Base-by-base conservation (phyloP, 2,888 invertebrate genomes). In the Xestia ashworthii region DNA sequence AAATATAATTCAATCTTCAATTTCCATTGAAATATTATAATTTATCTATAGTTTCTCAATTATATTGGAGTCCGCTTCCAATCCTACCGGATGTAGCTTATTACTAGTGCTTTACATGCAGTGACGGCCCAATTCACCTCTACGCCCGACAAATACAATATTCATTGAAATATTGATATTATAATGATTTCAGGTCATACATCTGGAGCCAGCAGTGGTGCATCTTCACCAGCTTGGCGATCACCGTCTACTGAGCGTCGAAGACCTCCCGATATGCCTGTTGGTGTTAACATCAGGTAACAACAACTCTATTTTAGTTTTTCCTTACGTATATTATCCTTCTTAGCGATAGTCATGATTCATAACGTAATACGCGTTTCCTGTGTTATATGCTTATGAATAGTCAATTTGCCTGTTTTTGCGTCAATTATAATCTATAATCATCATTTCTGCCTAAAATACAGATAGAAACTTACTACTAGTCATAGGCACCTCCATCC, bases 181-280 rank as follows among this genome's bases (percentile, higher is more conserved):
- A 48, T 53, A 67, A 44, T 58, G 0, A 22, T 75, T 79, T 50
- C 82, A 94, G 97, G 96, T 32, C 95, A 95, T 55, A 93, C 95
- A 4, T 97, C 96, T 74, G 95, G 94, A 50, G 94, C 96, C 11
- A 97, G 97, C 86, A 97, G 97, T 87, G 98, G 97, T 6, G 97
- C 97, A 4, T 97, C 97, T n/a, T 98, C 98, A 0, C 98, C 98
- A 5, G 97, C 97, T 14, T 98, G 98, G 97, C 91, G 97, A 78
- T 98, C 98, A 5, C 98, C 98, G 1, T 95, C 97, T 9, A 93
- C 97, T 11, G 98, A 98, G 90, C 94, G 98, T 82, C 92, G 97
- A 81, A 95, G 97, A 89, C 97, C 97, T 89, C 95, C 95, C 69
- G 96, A 96, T 74, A 96, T 96, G 96, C 96, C 96, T 19, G 93